Conservation (phyloP, 2,888 invertebrate species). For the Drosophila kambysellisi region DNA sequence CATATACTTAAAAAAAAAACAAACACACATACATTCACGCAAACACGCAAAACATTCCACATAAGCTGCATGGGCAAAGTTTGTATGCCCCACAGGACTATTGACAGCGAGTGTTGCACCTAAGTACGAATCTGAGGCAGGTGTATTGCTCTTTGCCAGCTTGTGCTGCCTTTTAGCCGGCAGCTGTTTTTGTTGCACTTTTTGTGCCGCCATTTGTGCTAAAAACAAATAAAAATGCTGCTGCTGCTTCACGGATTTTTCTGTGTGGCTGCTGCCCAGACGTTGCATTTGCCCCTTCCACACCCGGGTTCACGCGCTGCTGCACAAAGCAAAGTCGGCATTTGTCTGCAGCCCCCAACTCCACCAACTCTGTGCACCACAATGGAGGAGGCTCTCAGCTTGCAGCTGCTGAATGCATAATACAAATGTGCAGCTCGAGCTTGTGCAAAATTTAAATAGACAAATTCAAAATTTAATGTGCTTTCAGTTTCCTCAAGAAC, state of each 20-base stretch:
- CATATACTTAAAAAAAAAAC: constrained; percentile 12
- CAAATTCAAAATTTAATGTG: constrained; percentile 17
- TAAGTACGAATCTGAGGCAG: constrained; percentile 20
- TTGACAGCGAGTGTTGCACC: constrained; percentile 65
- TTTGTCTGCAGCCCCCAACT: constrained; percentile 43
- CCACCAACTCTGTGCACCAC: constrained; percentile 43
- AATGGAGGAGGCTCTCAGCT: constrained; percentile 49
- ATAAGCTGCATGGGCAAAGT: constrained; percentile 30
- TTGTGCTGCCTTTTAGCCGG: constrained; percentile 47
- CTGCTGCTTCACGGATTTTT: constrained; percentile 31
- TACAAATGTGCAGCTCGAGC: constrained; percentile 47
- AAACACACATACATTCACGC: not conserved
- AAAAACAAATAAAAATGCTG: constrained; percentile 76
- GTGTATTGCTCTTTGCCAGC: constrained; percentile 48
- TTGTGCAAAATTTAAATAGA: constrained; percentile 49
- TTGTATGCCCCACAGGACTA: constrained; percentile 46
- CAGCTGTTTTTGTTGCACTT: constrained; percentile 69
- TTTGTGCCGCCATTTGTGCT: constrained; percentile 65
- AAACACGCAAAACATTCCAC: constrained; percentile 12
- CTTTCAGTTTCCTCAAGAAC: not conserved
- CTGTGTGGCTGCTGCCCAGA: constrained; percentile 50
- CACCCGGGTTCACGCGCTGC: constrained; percentile 73
- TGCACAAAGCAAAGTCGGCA: constrained; percentile 82
- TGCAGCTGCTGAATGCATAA: constrained; percentile 18
- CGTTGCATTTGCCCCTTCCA: constrained; percentile 61